Evolutionary conservation across 2,888 invertebrate genomes (phyloP).

Genomic region (Stenodema calcarata): DNA sequence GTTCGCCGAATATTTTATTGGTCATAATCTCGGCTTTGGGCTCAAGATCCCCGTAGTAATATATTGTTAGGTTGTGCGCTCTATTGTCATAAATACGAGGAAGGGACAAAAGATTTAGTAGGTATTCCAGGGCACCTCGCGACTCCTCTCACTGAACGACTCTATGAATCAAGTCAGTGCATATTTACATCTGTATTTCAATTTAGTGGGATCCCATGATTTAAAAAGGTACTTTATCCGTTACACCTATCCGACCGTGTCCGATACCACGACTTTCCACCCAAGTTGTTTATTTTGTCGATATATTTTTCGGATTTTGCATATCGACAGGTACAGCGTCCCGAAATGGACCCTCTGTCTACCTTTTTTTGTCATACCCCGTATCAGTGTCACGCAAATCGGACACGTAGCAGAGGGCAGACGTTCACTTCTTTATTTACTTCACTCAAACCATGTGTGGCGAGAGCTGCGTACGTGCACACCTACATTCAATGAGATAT

Average conservation of each 20-base stretch:
- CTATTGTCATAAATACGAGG: constrained; percentile 19
- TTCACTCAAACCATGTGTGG: no score
- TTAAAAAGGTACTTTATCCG: background rate
- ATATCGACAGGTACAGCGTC: background rate
- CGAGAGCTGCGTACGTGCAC: no score
- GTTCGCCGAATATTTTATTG: constrained; percentile 16
- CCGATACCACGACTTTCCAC: background rate
- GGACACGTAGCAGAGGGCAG: no score
- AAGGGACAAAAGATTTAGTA: background rate
- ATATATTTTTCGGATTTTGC: background rate
- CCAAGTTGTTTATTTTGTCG: background rate
- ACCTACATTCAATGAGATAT: no score
- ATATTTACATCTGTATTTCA: constrained; percentile 24
- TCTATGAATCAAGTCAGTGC: constrained; percentile 15
- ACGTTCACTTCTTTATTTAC: no score
- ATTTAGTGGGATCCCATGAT: constrained; percentile 3
- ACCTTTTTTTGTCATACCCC: no score
- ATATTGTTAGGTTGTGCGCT: background rate
- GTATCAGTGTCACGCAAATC: no score
- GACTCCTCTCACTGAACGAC: background rate
- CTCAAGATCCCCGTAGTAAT: background rate
- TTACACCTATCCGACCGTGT: background rate
- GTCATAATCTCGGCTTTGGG: constrained; percentile 18
- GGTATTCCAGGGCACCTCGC: background rate
- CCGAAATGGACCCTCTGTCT: background rate